A percentile compares a stretch with the other conserved stretches of the same genome.
Conservation (phyloP, 2,113 vertebrate species). For the Triplophysa tibetana region DNA sequence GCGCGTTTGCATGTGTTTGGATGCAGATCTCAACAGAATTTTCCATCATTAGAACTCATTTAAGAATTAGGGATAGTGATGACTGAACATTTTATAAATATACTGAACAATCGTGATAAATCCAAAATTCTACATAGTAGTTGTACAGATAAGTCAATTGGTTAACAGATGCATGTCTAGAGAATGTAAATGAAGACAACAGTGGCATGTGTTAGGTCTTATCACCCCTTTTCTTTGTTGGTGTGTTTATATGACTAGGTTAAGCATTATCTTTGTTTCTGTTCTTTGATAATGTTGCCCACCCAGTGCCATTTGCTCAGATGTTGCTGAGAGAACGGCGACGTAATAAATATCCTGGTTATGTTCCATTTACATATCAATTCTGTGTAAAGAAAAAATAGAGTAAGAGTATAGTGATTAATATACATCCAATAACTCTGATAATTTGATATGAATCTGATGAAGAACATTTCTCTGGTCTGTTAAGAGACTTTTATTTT, state of each 20-base stretch:
- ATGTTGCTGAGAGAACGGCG: not conserved
- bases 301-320: slow-evolving; percentile 9
- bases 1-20: not conserved
- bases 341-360: not conserved
- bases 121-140: not conserved
- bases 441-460: no score
- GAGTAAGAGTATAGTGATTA: not conserved
- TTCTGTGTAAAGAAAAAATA: not conserved
- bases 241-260: slow-evolving; percentile 20
- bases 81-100: slow-evolving; percentile 2
- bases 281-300: slow-evolving; percentile 21
- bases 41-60: not conserved
- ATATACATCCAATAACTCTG: not conserved
- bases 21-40: not conserved
- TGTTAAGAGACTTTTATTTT: no score
- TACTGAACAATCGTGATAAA: not conserved
- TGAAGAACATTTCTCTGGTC: no score
- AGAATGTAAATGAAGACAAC: not conserved
- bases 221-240: slow-evolving; percentile 25
- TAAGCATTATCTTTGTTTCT: slow-evolving; percentile 15
- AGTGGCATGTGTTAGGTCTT: slow-evolving; percentile 19
- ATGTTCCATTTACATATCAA: not conserved
- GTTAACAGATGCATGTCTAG: not conserved
- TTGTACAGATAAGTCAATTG: not conserved
- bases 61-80: not conserved